Evolutionary conservation across 1,140 invertebrate genomes (phyloP).

Genomic region (Agraylea sexmaculata): DNA sequence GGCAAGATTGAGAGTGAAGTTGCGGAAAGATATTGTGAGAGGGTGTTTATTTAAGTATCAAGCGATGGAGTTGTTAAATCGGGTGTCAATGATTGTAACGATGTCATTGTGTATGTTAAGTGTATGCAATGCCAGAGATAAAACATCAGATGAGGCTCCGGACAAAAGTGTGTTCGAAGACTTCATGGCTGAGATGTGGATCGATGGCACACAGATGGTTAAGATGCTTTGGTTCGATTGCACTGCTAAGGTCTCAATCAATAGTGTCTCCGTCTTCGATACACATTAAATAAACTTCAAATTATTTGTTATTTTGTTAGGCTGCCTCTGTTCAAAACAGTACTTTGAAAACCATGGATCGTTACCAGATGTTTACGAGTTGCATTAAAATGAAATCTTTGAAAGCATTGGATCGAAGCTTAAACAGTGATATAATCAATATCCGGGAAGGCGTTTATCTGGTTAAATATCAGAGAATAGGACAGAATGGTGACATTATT

Average conservation of each 20-base stretch:
- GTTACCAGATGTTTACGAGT: conserved; percentile 32
- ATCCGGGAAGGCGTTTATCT: conserved; percentile 35
- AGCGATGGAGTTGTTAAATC: conserved; percentile 1
- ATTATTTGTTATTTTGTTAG: neutral
- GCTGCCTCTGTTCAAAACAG: neutral
- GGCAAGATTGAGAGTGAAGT: no score
- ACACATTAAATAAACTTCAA: neutral
- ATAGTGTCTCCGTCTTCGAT: neutral
- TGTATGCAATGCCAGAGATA: neutral
- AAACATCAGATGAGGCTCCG: neutral
- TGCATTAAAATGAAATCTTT: conserved; percentile 37
- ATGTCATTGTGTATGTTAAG: no score
- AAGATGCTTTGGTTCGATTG: conserved; percentile 37
- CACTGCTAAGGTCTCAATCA: conserved; percentile 35
- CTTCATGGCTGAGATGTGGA: conserved; percentile 35
- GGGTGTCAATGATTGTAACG: neutral
- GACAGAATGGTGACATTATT: conserved; percentile 27
- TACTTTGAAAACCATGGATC: conserved; percentile 25
- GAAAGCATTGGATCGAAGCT: conserved; percentile 31
- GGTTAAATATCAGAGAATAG: conserved; percentile 33
- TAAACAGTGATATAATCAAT: conserved; percentile 32
- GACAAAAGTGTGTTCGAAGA: conserved; percentile 24
- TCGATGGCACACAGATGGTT: conserved; percentile 32
- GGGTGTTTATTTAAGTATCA: no score
- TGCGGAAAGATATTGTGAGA: no score